phyloP scores from a whole-genome alignment of 2,797 vertebrate species.

The Arrhamphus sclerolepis region DNA sequence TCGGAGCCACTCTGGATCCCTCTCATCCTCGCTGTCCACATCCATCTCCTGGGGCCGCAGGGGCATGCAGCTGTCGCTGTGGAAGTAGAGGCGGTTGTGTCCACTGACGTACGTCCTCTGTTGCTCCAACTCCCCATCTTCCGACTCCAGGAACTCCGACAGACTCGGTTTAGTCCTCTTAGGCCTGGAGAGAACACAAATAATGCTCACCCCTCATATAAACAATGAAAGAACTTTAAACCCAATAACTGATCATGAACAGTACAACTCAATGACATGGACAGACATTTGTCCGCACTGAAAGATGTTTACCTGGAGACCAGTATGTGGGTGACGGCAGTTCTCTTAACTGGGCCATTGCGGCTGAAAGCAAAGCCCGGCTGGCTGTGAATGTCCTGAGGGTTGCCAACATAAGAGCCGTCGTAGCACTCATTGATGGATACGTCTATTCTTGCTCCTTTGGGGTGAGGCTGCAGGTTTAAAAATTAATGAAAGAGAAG shows the following conservation, averaged over 20 bases:
- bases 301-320: constrained; percentile 88
- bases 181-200: constrained; percentile 82
- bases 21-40: constrained; percentile 96
- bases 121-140: constrained; percentile 96
- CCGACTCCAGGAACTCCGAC: constrained; percentile 96
- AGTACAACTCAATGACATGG: too few species aligned
- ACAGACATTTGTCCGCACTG: too few species aligned
- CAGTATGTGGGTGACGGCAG: constrained; percentile 94
- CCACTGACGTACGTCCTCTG: constrained; percentile 96
- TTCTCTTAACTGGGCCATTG: constrained; percentile 97
- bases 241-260: too few species aligned
- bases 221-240: too few species aligned
- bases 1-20: constrained; percentile 96
- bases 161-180: constrained; percentile 97
- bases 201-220: too few species aligned
- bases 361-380: constrained; percentile 98
- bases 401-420: constrained; percentile 97
- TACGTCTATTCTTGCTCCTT: constrained; percentile 98
- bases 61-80: constrained; percentile 97
- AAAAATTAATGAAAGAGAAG: background rate
- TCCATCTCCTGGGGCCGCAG: constrained; percentile 99
- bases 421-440: constrained; percentile 99
- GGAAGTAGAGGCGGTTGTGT: constrained; percentile 98
- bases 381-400: constrained; percentile 98
- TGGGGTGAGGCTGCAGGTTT: constrained; percentile 91